Conservation (phyloP, 2,113 vertebrate genomes). For the Pomatostomus ruficeps region DNA sequence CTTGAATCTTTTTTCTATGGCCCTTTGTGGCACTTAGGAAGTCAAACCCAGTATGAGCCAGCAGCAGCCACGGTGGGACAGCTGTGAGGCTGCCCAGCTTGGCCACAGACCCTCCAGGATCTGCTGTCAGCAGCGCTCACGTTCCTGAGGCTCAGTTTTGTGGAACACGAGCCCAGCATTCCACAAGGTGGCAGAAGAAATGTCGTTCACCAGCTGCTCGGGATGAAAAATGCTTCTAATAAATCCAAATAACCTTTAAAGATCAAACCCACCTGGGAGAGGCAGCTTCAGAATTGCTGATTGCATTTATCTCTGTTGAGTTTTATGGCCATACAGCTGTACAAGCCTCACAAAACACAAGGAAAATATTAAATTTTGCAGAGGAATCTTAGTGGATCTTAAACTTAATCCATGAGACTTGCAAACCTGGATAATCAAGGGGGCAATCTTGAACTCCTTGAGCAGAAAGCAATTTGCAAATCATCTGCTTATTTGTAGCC, state of each 20-base stretch:
- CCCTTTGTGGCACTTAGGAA: not conserved
- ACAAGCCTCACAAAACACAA: constrained; percentile 12
- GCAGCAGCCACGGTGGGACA: not conserved
- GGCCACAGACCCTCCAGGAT: not conserved
- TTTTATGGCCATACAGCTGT: constrained; percentile 39
- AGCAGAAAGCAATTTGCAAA: not conserved
- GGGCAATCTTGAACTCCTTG: not conserved
- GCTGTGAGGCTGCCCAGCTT: not conserved
- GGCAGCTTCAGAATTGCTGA: constrained; percentile 32
- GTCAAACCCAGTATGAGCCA: not conserved
- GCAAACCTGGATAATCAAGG: not conserved
- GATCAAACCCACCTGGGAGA: constrained; percentile 49
- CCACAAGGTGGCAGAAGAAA: constrained; percentile 68
- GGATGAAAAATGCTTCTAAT: constrained; percentile 68
- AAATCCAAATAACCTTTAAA: constrained; percentile 71
- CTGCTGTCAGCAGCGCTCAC: not conserved
- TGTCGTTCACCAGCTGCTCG: not conserved
- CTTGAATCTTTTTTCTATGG: not conserved
- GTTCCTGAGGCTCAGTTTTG: not conserved
- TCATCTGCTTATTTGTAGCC: not conserved
- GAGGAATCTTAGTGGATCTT: not conserved
- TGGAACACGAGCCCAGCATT: not conserved
- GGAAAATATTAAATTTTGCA: constrained; percentile 17
- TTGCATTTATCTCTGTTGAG: constrained; percentile 37
- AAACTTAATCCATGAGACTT: not conserved